Base-by-base conservation (phyloP, 2,797 vertebrate genomes). In the Clarias laeviceps region DNA sequence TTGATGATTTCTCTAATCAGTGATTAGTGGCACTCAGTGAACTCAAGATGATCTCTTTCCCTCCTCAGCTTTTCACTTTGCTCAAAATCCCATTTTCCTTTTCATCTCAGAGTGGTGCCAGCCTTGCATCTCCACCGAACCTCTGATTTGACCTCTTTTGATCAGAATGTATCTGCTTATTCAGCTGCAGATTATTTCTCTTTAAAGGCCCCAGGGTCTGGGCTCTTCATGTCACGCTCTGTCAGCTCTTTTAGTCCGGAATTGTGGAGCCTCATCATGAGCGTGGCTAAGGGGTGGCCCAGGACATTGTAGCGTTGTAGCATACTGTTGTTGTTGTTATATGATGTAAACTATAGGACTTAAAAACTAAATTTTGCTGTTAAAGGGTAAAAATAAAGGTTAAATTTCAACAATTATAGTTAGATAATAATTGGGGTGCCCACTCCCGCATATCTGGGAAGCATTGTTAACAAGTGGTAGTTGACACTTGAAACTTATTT, bases 121-220 rank as follows among this genome's bases (percentile, higher is more conserved):
- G 82, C 45, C 61, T 76, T 54, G 32, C 54, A 64, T 86, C 82
- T 83, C 74, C 69, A 22, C 24, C 15, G 37, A 80, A 32, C 20
- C 65, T 79, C 45, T 61, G 76, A 76, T 85, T 78, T 50, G 29
- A 69, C 40, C 73, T 45, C 68, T 57, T 61, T 86, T 76, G 83
- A 89, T 88, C 84, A 50, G 68, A 34, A 24, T n/a, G 27, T 77
- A 66, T 87, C 62, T 86, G 82, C 86, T 65, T 82, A 56, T 72
- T 84, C 86, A 57, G 27, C 77, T 65, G 54, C 4, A 72, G 77
- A 77, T n/a, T 80, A 65, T 84, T 45, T n/a, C 69, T 54, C 59
- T 17, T 77, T 83, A 27, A 32, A 62, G 45, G 34, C 69, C 40
- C 66, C 62, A 40, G 72, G 65, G 61, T 45, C 78, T 66, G 40